phyloP scores from a whole-genome alignment of 2,888 invertebrate species.

The Unio pictorum region DNA sequence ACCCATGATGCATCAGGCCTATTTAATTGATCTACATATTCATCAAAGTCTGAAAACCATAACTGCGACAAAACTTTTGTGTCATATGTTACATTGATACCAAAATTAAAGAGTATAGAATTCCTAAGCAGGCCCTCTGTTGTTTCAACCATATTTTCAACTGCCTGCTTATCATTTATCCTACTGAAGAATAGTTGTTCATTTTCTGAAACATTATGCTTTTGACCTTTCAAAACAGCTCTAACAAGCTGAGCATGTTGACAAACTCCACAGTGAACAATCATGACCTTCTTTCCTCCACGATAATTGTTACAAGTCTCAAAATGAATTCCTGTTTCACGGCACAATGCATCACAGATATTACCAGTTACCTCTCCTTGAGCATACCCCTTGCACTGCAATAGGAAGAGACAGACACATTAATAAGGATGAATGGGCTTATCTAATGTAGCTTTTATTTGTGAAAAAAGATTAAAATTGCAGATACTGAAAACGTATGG shows the following conservation, averaged over 20 bases:
- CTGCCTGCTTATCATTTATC: conserved; percentile 1
- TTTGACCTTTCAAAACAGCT: conserved; percentile 25
- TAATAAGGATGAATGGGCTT: not conserved
- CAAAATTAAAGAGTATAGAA: too few species aligned
- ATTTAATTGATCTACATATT: not conserved
- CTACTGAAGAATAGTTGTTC: not conserved
- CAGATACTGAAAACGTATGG: too few species aligned
- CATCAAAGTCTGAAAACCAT: not conserved
- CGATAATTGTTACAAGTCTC: conserved; percentile 77
- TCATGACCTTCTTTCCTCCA: conserved; percentile 74
- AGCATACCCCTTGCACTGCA: conserved; percentile 66
- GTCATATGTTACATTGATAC: too few species aligned
- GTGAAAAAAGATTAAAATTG: too few species aligned
- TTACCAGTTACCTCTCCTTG: conserved; percentile 76
- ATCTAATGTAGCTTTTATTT: too few species aligned
- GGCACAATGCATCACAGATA: conserved; percentile 78
- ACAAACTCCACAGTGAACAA: conserved; percentile 23
- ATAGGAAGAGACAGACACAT: conserved; percentile 2
- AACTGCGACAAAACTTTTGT: not conserved
- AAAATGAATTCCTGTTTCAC: conserved; percentile 74
- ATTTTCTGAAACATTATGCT: conserved; percentile 5
- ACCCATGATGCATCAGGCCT: not conserved
- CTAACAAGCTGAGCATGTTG: conserved; percentile 4
- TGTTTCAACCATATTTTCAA: not conserved
- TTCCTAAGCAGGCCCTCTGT: too few species aligned